phyloP scores from a whole-genome alignment of 1,140 invertebrate genomes.

The Eciton burchellii region DNA sequence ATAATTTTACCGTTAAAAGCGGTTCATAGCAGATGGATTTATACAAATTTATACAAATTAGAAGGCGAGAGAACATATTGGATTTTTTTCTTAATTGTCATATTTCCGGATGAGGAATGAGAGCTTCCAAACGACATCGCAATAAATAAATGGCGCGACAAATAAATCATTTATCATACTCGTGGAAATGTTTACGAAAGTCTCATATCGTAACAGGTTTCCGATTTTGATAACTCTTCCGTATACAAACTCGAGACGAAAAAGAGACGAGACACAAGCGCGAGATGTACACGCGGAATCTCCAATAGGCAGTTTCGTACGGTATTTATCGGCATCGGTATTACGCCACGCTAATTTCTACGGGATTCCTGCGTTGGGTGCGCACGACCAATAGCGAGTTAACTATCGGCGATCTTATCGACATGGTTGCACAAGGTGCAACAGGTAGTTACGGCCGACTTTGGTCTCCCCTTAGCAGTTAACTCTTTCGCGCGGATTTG shows the following conservation, averaged over 20 bases:
- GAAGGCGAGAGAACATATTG: not conserved
- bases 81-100: no score
- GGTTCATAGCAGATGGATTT: not conserved
- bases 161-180: no score
- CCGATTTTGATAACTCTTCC: not conserved
- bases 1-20: not conserved
- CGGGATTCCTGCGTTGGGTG: constrained; percentile 27
- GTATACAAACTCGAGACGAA: not conserved
- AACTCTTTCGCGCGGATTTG: constrained; percentile 53
- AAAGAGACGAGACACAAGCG: not conserved
- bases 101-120: no score
- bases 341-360: constrained; percentile 12
- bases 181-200: not conserved
- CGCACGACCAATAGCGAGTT: constrained; percentile 37
- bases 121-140: no score
- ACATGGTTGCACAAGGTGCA: constrained; percentile 56
- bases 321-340: constrained; percentile 45
- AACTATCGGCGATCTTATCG: constrained; percentile 66
- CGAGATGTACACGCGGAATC: not conserved
- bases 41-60: not conserved
- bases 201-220: not conserved
- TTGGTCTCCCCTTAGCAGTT: constrained; percentile 21
- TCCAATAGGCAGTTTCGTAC: constrained; percentile 16
- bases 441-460: constrained; percentile 65
- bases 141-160: no score